phyloP scores from a whole-genome alignment of 1,140 invertebrate species.

The Eumaeus atala region DNA sequence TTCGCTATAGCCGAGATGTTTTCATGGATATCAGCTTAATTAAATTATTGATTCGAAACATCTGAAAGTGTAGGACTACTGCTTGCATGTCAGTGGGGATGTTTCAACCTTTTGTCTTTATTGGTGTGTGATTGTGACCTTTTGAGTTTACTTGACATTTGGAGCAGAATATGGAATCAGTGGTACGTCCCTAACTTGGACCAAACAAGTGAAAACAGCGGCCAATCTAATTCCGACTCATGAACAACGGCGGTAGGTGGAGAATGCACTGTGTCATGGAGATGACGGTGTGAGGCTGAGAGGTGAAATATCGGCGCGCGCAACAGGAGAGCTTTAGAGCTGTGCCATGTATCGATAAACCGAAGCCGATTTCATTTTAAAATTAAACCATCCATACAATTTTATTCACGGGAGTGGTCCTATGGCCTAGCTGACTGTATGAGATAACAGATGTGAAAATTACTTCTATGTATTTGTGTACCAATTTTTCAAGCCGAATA shows the following conservation, averaged over 20 bases:
- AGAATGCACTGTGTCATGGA: slow-evolving; percentile 26
- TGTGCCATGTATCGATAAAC: slow-evolving; percentile 7
- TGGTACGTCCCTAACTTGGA: slow-evolving; percentile 32
- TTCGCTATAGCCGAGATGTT: background rate
- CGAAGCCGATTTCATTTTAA: slow-evolving; percentile 1
- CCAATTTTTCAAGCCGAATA: too few species aligned
- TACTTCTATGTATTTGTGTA: too few species aligned
- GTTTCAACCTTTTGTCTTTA: slow-evolving; percentile 4
- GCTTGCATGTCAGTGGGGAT: background rate
- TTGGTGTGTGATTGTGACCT: slow-evolving; percentile 22
- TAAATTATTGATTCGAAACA: background rate
- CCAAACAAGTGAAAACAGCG: slow-evolving; percentile 26
- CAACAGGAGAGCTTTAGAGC: slow-evolving; percentile 38
- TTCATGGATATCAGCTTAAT: background rate
- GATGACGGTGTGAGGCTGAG: slow-evolving; percentile 45
- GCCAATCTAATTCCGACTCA: slow-evolving; percentile 16
- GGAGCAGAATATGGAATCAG: slow-evolving; percentile 16
- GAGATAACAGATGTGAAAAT: too few species aligned
- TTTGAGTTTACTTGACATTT: slow-evolving; percentile 26
- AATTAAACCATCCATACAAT: too few species aligned
- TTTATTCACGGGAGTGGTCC: too few species aligned
- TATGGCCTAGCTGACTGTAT: too few species aligned
- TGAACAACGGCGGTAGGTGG: slow-evolving; percentile 20
- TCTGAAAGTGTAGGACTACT: background rate
- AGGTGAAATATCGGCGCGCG: slow-evolving; percentile 46